These are phyloP conservation scores for Drosophila macrospina DNA, from an alignment of 2,888 invertebrate genomes.

Conservation along the genomic window DNA sequence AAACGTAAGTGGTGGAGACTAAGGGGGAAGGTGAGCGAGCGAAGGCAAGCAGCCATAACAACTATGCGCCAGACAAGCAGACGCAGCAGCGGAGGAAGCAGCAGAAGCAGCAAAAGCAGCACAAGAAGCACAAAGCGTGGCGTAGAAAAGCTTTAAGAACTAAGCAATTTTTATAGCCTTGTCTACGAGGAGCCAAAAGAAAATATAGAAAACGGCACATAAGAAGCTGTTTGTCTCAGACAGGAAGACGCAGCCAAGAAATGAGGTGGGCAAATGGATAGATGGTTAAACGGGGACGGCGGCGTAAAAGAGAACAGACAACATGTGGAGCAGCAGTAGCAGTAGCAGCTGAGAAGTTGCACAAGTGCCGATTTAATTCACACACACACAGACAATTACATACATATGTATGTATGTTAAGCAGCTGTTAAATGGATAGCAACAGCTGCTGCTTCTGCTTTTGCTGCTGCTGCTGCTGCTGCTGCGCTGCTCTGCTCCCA, in stretches of 20 bases:
- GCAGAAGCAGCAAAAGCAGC: slow-evolving; percentile 40
- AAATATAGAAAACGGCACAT: slow-evolving; percentile 65
- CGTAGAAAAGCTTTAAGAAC: slow-evolving; percentile 60
- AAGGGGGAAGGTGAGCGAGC: slow-evolving; percentile 22
- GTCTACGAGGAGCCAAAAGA: slow-evolving; percentile 62
- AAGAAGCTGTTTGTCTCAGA: slow-evolving; percentile 63
- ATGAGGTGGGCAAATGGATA: slow-evolving; percentile 1
- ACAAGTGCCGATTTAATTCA: slow-evolving; percentile 71
- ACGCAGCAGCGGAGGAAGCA: slow-evolving; percentile 55
- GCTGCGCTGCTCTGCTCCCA: slow-evolving; percentile 29
- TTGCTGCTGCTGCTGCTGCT: slow-evolving; percentile 18
- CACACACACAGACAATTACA: not conserved
- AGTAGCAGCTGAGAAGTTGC: slow-evolving; percentile 63
- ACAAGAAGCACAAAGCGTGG: slow-evolving; percentile 50
- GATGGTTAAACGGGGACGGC: slow-evolving; percentile 7
- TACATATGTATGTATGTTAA: slow-evolving; percentile 57
- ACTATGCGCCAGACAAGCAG: slow-evolving; percentile 68
- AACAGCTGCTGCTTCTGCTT: slow-evolving; percentile 19
- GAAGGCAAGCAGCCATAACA: slow-evolving; percentile 50
- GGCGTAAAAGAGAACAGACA: slow-evolving; percentile 38
- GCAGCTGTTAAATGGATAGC: slow-evolving; percentile 69
- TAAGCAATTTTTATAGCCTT: slow-evolving; percentile 75
- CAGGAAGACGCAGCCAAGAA: slow-evolving; percentile 40
- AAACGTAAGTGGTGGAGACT: slow-evolving; percentile 40
- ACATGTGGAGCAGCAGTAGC: slow-evolving; percentile 51